Percentiles rank a stretch among this genome's conserved stretches.
phyloP scores from a whole-genome alignment of 2,888 invertebrate genomes.

The Incurvaria masculella region DNA sequence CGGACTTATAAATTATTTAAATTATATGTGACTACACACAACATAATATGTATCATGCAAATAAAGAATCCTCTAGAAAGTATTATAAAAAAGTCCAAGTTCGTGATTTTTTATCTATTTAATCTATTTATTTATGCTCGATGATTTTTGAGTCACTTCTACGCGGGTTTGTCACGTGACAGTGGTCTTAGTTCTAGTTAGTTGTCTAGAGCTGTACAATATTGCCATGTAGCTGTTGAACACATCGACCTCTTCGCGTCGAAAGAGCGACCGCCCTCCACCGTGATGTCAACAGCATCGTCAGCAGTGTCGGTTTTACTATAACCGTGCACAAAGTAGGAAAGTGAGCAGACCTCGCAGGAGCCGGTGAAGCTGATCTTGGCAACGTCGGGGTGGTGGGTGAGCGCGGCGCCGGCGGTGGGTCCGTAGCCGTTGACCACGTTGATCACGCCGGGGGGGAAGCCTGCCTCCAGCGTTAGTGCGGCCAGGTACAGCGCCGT shows the following conservation, averaged over 20 bases:
- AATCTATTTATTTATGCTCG: too few species aligned
- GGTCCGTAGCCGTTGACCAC: slow-evolving; percentile 84
- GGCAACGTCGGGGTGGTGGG: slow-evolving; percentile 69
- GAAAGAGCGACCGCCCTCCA: not conserved
- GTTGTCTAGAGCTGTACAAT: too few species aligned
- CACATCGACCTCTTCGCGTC: not conserved
- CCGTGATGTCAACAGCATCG: not conserved
- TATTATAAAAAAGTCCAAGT: too few species aligned
- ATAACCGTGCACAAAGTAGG: not conserved
- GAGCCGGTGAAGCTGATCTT: slow-evolving; percentile 76
- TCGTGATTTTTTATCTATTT: too few species aligned
- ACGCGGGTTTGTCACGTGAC: too few species aligned
- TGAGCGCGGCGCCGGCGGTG: slow-evolving; percentile 69
- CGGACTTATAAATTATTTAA: too few species aligned
- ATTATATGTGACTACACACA: too few species aligned
- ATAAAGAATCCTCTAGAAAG: too few species aligned
- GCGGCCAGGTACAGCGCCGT: slow-evolving; percentile 83
- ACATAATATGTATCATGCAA: too few species aligned
- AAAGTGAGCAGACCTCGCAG: slow-evolving; percentile 46
- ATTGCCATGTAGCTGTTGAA: not conserved
- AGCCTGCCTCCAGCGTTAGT: slow-evolving; percentile 78
- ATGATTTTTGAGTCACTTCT: too few species aligned
- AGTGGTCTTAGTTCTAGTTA: too few species aligned
- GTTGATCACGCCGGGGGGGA: slow-evolving; percentile 88
- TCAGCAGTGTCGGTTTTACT: not conserved